A percentile compares a stretch with the other conserved stretches of the same genome.
These are phyloP conservation scores for Germaria angustata DNA, from an alignment of 2,888 invertebrate genomes.

Conservation along the genomic window DNA sequence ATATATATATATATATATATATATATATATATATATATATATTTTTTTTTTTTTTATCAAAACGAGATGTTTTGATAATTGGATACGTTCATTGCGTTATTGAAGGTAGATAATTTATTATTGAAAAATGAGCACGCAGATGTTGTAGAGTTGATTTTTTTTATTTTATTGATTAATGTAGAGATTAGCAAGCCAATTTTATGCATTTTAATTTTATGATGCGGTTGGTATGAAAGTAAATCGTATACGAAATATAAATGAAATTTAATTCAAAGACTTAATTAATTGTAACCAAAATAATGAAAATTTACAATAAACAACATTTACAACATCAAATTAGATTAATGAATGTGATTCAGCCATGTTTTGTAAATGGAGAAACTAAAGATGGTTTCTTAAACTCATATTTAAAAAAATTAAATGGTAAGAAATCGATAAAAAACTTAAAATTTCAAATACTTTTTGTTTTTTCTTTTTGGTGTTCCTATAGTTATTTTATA, in stretches of 20 bases:
- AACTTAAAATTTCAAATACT: no score
- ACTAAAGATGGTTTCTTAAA: no score
- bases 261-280: slow-evolving; percentile 25
- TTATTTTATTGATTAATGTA: slow-evolving; percentile 14
- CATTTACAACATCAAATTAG: slow-evolving; percentile 54
- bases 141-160: slow-evolving; percentile 48
- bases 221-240: slow-evolving; percentile 50
- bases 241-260: slow-evolving; percentile 41
- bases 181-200: slow-evolving; percentile 44
- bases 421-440: no score
- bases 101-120: slow-evolving; percentile 23
- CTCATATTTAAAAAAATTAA: no score
- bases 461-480: no score
- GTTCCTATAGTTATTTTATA: no score
- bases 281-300: slow-evolving; percentile 24
- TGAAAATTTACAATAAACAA: slow-evolving; percentile 36
- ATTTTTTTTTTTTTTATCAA: slow-evolving; percentile 49
- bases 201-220: slow-evolving; percentile 38
- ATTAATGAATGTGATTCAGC: slow-evolving; percentile 25
- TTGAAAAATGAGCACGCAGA: slow-evolving; percentile 41
- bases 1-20: not conserved
- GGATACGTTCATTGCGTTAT: slow-evolving; percentile 51
- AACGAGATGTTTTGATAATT: slow-evolving; percentile 28
- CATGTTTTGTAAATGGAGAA: no score
- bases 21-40: no score